phyloP scores from a whole-genome alignment of 2,113 vertebrate species.

The Haemorhous mexicanus region DNA sequence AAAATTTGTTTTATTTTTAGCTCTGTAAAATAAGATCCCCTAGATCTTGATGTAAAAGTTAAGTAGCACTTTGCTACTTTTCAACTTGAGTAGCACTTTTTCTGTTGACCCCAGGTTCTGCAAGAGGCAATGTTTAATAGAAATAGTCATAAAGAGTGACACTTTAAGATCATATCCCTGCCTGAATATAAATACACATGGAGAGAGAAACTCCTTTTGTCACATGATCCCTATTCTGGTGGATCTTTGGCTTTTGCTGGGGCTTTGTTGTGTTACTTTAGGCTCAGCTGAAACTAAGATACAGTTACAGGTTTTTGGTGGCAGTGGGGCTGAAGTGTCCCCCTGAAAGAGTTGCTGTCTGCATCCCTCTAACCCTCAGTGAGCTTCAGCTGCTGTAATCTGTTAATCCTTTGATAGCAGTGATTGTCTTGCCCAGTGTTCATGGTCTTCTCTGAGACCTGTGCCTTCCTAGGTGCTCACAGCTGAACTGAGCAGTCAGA shows the following conservation, averaged over 20 bases:
- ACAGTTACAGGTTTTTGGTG: not conserved
- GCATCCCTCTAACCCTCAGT: not conserved
- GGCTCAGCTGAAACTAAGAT: not conserved
- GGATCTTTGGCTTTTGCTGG: not conserved
- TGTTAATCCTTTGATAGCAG: not conserved
- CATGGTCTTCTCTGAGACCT: accelerated
- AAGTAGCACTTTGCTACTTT: not conserved
- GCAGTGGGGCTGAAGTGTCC: not conserved
- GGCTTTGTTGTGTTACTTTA: not conserved
- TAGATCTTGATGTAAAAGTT: not conserved
- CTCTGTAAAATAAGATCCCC: not conserved
- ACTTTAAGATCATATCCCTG: not conserved
- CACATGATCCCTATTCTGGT: accelerated
- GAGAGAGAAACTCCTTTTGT: not conserved
- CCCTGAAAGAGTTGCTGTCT: not conserved
- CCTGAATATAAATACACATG: not conserved
- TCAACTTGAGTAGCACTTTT: not conserved
- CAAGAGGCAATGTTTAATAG: not conserved
- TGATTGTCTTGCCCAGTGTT: not conserved
- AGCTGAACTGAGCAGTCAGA: not conserved
- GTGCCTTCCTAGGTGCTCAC: not conserved
- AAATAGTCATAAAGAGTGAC: not conserved
- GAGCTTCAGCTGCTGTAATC: not conserved
- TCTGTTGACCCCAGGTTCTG: not conserved
- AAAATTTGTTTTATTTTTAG: not conserved